These are phyloP conservation scores for Cettia cetti DNA, from an alignment of 2,113 vertebrate species.

Conservation along the genomic window DNA sequence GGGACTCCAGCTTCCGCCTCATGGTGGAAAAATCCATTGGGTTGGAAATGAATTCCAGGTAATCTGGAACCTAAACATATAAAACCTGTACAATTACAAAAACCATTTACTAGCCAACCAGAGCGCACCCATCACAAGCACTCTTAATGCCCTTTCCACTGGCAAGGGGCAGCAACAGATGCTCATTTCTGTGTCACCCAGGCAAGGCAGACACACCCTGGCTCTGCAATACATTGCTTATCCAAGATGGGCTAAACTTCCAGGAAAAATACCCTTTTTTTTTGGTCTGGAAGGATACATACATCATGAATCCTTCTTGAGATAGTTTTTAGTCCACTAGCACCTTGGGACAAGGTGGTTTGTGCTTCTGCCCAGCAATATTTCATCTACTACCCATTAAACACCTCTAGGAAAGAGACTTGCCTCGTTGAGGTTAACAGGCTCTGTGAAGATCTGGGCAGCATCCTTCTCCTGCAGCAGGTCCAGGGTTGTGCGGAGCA, in stretches of 20 bases:
- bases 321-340: neutral
- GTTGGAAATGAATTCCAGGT: conserved; percentile 94
- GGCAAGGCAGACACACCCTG: neutral
- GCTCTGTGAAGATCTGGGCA: conserved; percentile 89
- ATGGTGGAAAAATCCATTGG: conserved; percentile 99
- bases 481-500: conserved; percentile 90
- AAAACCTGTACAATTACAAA: conserved; percentile 87
- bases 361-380: neutral
- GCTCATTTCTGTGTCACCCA: neutral
- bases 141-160: conserved; percentile 42
- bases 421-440: conserved; percentile 91
- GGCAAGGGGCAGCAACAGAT: neutral
- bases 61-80: conserved; percentile 95
- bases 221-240: neutral
- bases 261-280: neutral
- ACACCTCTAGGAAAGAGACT: conserved; percentile 50
- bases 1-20: conserved; percentile 90
- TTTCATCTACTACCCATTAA: neutral
- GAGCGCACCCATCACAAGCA: conserved; percentile 67
- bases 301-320: neutral
- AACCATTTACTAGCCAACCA: conserved; percentile 81
- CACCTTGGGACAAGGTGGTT: neutral
- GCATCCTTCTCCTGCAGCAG: conserved; percentile 94
- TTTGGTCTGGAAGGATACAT: neutral
- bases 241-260: neutral